Evolutionary conservation across 1,140 invertebrate species (phyloP).

Genomic region (Physella acuta): DNA sequence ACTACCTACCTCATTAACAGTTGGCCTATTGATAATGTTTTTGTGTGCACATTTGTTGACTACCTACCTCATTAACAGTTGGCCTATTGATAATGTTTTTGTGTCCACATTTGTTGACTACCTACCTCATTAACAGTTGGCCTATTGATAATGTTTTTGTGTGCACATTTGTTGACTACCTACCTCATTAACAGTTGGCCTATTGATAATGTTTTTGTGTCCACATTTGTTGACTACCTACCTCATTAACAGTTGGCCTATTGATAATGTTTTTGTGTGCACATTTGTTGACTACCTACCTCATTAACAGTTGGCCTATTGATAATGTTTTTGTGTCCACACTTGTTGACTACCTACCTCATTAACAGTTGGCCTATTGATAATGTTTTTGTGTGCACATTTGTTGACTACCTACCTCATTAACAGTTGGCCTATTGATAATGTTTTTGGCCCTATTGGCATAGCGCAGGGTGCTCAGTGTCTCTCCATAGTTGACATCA

Average conservation of each 20-base stretch:
- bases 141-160: slow-evolving; percentile 93
- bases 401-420: slow-evolving; percentile 66
- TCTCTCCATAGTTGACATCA: slow-evolving; percentile 64
- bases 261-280: slow-evolving; percentile 93
- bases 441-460: slow-evolving; percentile 76
- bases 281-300: slow-evolving; percentile 36
- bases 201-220: slow-evolving; percentile 94
- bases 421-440: slow-evolving; percentile 91
- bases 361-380: slow-evolving; percentile 92
- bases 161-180: slow-evolving; percentile 13
- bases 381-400: slow-evolving; percentile 80
- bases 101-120: not conserved
- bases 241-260: slow-evolving; percentile 89
- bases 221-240: slow-evolving; percentile 28
- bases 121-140: slow-evolving; percentile 84
- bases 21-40: slow-evolving; percentile 93
- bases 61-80: slow-evolving; percentile 78
- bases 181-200: slow-evolving; percentile 87
- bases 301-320: slow-evolving; percentile 94
- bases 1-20: slow-evolving; percentile 76
- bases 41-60: slow-evolving; percentile 62
- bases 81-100: slow-evolving; percentile 95
- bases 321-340: slow-evolving; percentile 85
- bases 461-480: slow-evolving; percentile 64
- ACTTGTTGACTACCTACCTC: slow-evolving; percentile 62